Evolutionary conservation across 2,797 vertebrate genomes (phyloP).

Genomic region (Melanotaenia parkinsoni): DNA sequence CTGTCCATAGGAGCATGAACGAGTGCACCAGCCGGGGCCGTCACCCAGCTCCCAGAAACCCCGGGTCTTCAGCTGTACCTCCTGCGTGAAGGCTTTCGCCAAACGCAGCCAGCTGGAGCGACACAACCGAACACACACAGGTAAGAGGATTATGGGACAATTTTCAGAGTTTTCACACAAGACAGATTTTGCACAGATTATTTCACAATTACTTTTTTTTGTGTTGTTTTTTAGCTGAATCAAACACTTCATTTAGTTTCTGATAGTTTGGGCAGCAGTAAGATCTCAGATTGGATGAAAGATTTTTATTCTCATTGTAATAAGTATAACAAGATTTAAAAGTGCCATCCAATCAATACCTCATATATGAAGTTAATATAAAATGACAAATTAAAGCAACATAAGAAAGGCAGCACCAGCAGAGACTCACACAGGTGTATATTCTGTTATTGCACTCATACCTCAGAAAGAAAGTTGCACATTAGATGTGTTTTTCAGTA

Average conservation of each 20-base stretch:
- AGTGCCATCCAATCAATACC: too few relatives aligned
- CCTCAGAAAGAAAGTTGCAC: too few relatives aligned
- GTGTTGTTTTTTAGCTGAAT: neutral
- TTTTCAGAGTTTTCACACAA: neutral
- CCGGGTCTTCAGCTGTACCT: conserved; percentile 90
- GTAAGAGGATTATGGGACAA: conserved; percentile 71
- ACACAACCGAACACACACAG: conserved; percentile 97
- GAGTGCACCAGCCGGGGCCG: conserved; percentile 93
- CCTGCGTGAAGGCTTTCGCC: conserved; percentile 94
- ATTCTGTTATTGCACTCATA: too few relatives aligned
- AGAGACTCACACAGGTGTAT: too few relatives aligned
- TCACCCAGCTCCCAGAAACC: conserved; percentile 95
- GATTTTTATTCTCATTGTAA: too few relatives aligned
- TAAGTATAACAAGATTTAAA: too few relatives aligned
- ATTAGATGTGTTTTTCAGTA: too few relatives aligned
- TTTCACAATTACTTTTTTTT: neutral
- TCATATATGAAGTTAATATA: too few relatives aligned
- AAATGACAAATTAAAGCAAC: too few relatives aligned
- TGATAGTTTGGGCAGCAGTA: neutral
- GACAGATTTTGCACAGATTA: neutral
- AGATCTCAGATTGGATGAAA: neutral
- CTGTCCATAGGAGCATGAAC: conserved; percentile 89
- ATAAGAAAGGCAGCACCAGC: too few relatives aligned
- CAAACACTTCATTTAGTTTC: neutral
- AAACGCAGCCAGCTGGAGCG: conserved; percentile 98